Evolutionary conservation across 2,888 invertebrate species (phyloP), one percentile per base, ranked within the genome.

Genomic region (Amblyjoppa proteus): DNA sequence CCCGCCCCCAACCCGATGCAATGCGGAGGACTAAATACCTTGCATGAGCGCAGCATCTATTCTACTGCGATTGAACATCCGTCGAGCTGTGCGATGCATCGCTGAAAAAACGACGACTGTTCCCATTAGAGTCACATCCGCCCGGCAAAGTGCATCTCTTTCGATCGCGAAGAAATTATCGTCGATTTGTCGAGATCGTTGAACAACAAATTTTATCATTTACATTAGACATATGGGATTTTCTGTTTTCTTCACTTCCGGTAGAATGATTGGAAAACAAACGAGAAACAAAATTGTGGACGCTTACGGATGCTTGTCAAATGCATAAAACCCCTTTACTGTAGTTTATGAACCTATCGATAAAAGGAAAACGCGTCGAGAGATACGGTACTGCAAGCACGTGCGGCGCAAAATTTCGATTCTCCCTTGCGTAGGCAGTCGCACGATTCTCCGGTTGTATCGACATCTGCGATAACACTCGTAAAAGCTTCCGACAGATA

Each of bases 401-500:
- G 45, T 16, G 0, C 41, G 41, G 11, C 11, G 58, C 58, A 28
- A 58, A 25, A 11, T 56, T 58, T 58, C 58, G 38, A 20, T 73
- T 41, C 64, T 68, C 11, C 11, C 53, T n/a, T 20, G 28, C 3
- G 41, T 13, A 16, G 20, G 34, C 34, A 41, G 3, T 6, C 13
- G 20, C 38, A 66, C n/a, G 66, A 28, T 41, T 69, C 45, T 56
- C 45, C 13, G 13, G 13, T 53, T 25, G 41, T 61, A 73, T 56
- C 64, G 20, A 78, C 2, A 61, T 66, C 11, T 58, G 41, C 38
- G 70, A 38, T 53, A 78, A 61, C 41, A 34, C 73, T 83, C 41
- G 66, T 38, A 73, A 78, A 78, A 66, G 69, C n/a, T 11, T 49
- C 13, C 13, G 38, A 56, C 13, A 58, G 83, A 78, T 83, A 74